phyloP scores from a whole-genome alignment of 2,888 invertebrate genomes.

The Epirrita christyi region DNA sequence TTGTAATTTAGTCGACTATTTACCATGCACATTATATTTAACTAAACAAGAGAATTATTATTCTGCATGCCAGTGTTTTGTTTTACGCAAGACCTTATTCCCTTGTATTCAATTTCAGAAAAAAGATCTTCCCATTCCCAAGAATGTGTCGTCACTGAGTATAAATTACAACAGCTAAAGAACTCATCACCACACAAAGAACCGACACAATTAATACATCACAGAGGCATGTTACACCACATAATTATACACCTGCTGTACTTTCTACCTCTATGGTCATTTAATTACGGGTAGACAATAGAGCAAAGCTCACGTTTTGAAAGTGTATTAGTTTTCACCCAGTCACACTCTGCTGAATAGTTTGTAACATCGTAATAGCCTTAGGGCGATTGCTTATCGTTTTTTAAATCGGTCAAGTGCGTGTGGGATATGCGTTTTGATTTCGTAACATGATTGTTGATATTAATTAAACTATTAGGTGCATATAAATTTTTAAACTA shows the following conservation, averaged over 20 bases:
- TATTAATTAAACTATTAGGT: too few species aligned
- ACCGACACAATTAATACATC: conserved; percentile 16
- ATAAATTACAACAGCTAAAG: conserved; percentile 15
- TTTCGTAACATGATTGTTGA: too few species aligned
- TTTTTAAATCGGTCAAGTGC: conserved; percentile 27
- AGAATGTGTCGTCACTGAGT: background rate
- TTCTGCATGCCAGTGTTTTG: too few species aligned
- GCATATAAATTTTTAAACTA: too few species aligned
- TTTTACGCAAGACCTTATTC: too few species aligned
- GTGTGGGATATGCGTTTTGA: conserved; percentile 11
- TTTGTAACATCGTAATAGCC: conserved; percentile 42
- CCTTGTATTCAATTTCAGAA: too few species aligned
- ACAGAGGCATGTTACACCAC: conserved; percentile 20
- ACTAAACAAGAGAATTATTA: too few species aligned
- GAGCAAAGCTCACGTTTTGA: conserved; percentile 62
- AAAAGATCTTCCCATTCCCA: background rate
- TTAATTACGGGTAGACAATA: conserved; percentile 51
- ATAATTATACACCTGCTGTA: conserved; percentile 42
- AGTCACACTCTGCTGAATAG: conserved; percentile 58
- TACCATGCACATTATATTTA: too few species aligned
- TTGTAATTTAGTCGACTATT: too few species aligned
- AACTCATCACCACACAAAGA: conserved; percentile 3
- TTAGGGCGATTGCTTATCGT: conserved; percentile 21
- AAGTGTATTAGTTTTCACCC: conserved; percentile 60
- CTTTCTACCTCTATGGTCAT: conserved; percentile 54